Conservation (phyloP, 1,140 invertebrate genomes). For the Drosophila virilis region DNA sequence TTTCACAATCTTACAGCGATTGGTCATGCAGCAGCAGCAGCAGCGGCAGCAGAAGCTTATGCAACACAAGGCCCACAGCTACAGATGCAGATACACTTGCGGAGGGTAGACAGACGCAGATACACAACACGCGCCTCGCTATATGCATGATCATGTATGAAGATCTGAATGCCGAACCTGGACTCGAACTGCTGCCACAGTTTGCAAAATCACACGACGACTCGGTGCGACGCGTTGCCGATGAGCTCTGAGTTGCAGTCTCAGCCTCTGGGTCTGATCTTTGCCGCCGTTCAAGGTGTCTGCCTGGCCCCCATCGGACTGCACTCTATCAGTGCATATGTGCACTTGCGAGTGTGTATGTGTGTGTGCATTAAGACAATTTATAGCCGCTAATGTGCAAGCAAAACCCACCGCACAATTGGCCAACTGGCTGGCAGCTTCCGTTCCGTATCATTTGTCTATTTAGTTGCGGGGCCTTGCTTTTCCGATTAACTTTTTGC, state of each 20-base stretch:
- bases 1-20: constrained; percentile 80
- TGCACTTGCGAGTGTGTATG: constrained; percentile 37
- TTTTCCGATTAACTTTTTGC: constrained; percentile 82
- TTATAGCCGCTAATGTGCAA: constrained; percentile 83
- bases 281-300: constrained; percentile 80
- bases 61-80: constrained; percentile 55
- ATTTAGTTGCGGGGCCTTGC: constrained; percentile 79
- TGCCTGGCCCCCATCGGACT: constrained; percentile 40
- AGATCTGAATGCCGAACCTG: constrained; percentile 69
- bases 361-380: constrained; percentile 77
- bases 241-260: constrained; percentile 28
- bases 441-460: constrained; percentile 83
- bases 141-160: constrained; percentile 74
- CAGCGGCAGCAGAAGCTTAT: constrained; percentile 36
- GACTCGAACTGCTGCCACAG: constrained; percentile 46
- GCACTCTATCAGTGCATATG: constrained; percentile 5
- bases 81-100: constrained; percentile 66
- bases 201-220: constrained; percentile 56
- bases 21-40: constrained; percentile 68
- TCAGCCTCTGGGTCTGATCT: constrained; percentile 73
- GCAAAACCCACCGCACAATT: constrained; percentile 76
- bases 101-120: constrained; percentile 20
- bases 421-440: constrained; percentile 69
- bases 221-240: constrained; percentile 13
- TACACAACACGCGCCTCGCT: constrained; percentile 40